Conservation (phyloP, 2,113 vertebrate genomes). For the Andinoacara biseriatus region DNA sequence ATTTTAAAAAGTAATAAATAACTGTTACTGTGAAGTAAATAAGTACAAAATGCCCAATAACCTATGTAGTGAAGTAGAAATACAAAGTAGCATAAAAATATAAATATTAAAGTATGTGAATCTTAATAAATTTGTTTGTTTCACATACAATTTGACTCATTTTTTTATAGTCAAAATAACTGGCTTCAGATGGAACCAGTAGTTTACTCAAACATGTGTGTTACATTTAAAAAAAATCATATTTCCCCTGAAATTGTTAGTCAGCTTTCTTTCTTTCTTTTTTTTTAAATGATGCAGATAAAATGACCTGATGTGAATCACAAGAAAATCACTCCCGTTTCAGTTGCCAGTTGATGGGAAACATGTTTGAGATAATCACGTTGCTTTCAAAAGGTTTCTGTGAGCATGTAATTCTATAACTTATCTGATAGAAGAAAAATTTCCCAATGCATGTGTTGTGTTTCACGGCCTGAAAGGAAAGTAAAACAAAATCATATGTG, state of each 20-base stretch:
- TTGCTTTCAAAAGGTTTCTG: constrained; percentile 3
- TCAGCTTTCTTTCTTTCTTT: not conserved
- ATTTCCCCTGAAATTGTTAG: not conserved
- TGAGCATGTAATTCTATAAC: not conserved
- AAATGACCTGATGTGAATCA: not conserved
- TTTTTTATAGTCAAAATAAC: not conserved
- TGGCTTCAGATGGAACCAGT: not conserved
- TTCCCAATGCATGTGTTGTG: not conserved
- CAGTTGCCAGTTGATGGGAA: not conserved
- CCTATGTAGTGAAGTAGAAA: not conserved
- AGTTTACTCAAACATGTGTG: not conserved
- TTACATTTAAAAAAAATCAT: not conserved
- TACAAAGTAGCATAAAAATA: not conserved
- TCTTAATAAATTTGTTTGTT: not conserved
- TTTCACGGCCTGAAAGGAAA: not conserved
- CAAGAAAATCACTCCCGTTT: constrained; percentile 2
- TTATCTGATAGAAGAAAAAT: constrained; percentile 28
- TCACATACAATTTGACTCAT: not conserved
- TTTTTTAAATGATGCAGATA: not conserved
- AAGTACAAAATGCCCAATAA: not conserved
- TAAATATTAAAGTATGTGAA: not conserved
- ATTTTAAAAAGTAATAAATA: not conserved
- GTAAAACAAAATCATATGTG: not conserved
- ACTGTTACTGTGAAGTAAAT: not conserved
- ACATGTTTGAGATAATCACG: constrained; percentile 4